Percentiles rank a stretch among this genome's conserved stretches.
Evolutionary conservation across 2,113 vertebrate genomes (phyloP).

Genomic region (Porphyrio hochstetteri): DNA sequence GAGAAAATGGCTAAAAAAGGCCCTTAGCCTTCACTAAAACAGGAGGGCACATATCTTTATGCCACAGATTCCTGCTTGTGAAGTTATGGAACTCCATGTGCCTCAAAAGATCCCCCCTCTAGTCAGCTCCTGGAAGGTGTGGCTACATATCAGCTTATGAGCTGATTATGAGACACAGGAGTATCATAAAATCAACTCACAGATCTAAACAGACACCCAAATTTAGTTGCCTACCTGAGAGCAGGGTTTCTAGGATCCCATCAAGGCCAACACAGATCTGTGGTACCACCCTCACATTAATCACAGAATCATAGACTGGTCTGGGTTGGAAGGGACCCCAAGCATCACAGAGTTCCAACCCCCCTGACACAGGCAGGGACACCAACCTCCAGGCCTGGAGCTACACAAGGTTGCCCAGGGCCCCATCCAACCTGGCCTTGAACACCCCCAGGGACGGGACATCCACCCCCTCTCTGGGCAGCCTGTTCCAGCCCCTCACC

Average conservation of each 20-base stretch:
- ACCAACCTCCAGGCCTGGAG: no score
- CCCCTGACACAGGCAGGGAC: no score
- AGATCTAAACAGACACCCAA: neutral
- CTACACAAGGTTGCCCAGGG: no score
- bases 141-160: neutral
- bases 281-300: neutral
- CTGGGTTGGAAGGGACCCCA: no score
- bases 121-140: neutral
- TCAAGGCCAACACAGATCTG: neutral
- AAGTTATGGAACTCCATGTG: neutral
- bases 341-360: no score
- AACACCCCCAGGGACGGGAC: no score
- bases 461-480: no score
- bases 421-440: no score
- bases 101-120: neutral
- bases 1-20: neutral
- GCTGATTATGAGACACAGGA: neutral
- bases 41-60: neutral
- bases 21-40: neutral
- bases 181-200: neutral
- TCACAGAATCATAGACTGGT: no score
- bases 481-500: no score
- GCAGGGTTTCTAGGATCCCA: neutral
- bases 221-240: neutral
- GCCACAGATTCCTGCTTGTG: neutral